Conservation (phyloP, 2,888 invertebrate genomes). For the Ichneumon xanthorius region DNA sequence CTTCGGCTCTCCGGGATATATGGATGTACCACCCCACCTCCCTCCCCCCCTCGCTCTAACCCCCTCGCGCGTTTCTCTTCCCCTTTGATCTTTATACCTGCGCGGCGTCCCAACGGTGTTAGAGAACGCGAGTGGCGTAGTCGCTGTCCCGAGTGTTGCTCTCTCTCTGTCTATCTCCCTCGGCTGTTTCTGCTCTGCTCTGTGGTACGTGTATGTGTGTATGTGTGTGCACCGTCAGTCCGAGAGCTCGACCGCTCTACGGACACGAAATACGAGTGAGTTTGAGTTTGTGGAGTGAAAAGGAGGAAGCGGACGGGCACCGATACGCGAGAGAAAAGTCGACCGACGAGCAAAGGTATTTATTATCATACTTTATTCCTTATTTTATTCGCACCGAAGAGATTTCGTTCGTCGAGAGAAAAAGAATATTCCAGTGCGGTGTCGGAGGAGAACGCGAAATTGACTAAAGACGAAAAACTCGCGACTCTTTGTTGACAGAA, state of each 20-base stretch:
- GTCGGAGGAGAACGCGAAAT: too few relatives aligned
- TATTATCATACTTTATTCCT: background rate
- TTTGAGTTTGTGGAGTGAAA: slow-evolving; percentile 18
- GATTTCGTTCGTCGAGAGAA: background rate
- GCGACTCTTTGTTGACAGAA: too few relatives aligned
- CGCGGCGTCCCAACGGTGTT: slow-evolving; percentile 33
- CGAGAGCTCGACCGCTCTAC: slow-evolving; percentile 23
- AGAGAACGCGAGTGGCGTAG: slow-evolving; percentile 49
- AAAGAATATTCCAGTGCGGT: too few relatives aligned
- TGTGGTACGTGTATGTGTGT: slow-evolving; percentile 28
- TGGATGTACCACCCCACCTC: slow-evolving; percentile 20
- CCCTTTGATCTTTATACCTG: slow-evolving; percentile 52
- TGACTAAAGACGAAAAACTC: too few relatives aligned
- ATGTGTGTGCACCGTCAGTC: slow-evolving; percentile 4
- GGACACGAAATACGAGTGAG: slow-evolving; percentile 18
- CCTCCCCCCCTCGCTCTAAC: slow-evolving; percentile 1
- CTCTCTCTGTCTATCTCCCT: background rate
- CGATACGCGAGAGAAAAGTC: slow-evolving; percentile 5
- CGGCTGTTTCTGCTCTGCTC: slow-evolving; percentile 6
- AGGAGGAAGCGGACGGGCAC: slow-evolving; percentile 18
- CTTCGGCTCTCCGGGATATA: slow-evolving; percentile 25
- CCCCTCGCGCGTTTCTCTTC: slow-evolving; percentile 24
- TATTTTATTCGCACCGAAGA: background rate
- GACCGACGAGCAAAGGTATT: slow-evolving; percentile 7
- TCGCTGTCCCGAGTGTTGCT: background rate